Evolutionary conservation across 2,888 invertebrate species (phyloP).

Genomic region (Conus canariensis): DNA sequence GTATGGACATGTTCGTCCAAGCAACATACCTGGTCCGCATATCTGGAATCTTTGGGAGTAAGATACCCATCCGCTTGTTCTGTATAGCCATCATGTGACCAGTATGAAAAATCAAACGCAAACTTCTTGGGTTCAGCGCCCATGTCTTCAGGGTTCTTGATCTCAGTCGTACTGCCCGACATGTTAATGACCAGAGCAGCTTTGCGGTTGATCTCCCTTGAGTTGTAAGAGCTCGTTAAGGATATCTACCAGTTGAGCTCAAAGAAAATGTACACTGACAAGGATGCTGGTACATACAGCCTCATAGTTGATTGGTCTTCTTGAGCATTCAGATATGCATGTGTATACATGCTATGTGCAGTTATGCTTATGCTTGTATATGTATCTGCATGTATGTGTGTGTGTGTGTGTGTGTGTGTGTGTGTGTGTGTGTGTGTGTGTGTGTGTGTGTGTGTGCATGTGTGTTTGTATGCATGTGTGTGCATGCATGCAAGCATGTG

Average conservation of each 20-base stretch:
- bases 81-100: slow-evolving; percentile 76
- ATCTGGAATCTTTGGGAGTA: slow-evolving; percentile 64
- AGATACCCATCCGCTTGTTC: slow-evolving; percentile 71
- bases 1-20: too few species aligned
- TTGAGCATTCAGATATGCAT: too few species aligned
- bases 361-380: not conserved
- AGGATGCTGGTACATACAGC: too few species aligned
- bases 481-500: not conserved
- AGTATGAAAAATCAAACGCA: slow-evolving; percentile 76
- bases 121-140: slow-evolving; percentile 67
- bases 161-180: slow-evolving; percentile 70
- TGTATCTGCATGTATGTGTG: not conserved
- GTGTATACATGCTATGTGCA: too few species aligned
- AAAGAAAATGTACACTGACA: not conserved
- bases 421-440: not conserved
- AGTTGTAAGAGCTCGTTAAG: slow-evolving; percentile 62
- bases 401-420: slow-evolving; percentile 2
- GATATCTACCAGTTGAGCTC: slow-evolving; percentile 56
- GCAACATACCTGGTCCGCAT: slow-evolving; percentile 74
- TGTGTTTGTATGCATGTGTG: not conserved
- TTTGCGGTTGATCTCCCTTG: slow-evolving; percentile 70
- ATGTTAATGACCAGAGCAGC: slow-evolving; percentile 73
- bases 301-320: too few species aligned
- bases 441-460: not conserved
- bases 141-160: slow-evolving; percentile 71